Evolutionary conservation across 2,797 vertebrate species (phyloP).

Genomic region (Galaxias olidus): DNA sequence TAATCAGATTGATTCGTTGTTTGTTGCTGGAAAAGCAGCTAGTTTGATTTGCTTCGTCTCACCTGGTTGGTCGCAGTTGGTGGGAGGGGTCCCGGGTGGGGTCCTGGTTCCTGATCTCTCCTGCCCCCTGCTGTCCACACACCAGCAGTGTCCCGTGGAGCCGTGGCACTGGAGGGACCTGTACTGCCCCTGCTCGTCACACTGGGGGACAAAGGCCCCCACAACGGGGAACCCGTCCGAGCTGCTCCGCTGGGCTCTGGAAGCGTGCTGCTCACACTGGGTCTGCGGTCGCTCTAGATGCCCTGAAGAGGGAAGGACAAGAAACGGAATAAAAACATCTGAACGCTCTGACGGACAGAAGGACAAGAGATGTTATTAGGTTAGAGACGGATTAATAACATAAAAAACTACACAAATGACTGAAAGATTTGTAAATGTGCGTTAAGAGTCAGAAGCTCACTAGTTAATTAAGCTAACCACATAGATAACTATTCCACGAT

Average conservation of each 20-base stretch:
- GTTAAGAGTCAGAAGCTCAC: no score
- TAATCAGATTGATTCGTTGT: no score
- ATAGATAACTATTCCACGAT: no score
- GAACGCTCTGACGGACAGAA: slow-evolving; percentile 11
- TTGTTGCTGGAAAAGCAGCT: no score
- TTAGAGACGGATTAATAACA: background rate
- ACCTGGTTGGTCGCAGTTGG: slow-evolving; percentile 74
- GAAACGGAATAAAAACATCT: background rate
- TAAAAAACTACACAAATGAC: background rate
- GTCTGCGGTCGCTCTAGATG: slow-evolving; percentile 50
- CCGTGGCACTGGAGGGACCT: slow-evolving; percentile 77
- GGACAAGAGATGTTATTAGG: no score
- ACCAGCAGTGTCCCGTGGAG: slow-evolving; percentile 82
- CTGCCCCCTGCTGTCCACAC: slow-evolving; percentile 72
- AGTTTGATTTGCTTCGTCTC: slow-evolving; percentile 5
- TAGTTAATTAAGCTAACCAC: no score
- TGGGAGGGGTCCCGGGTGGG: slow-evolving; percentile 42
- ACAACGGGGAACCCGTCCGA: slow-evolving; percentile 26
- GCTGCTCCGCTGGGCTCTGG: slow-evolving; percentile 40
- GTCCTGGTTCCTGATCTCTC: slow-evolving; percentile 75
- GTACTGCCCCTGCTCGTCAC: slow-evolving; percentile 74
- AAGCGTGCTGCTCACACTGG: slow-evolving; percentile 69
- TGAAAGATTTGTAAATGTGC: no score
- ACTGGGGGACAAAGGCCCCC: slow-evolving; percentile 65
- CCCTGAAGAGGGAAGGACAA: slow-evolving; percentile 13